These are phyloP conservation scores for Heliconius himera DNA, from an alignment of 1,140 invertebrate genomes.

Conservation along the genomic window DNA sequence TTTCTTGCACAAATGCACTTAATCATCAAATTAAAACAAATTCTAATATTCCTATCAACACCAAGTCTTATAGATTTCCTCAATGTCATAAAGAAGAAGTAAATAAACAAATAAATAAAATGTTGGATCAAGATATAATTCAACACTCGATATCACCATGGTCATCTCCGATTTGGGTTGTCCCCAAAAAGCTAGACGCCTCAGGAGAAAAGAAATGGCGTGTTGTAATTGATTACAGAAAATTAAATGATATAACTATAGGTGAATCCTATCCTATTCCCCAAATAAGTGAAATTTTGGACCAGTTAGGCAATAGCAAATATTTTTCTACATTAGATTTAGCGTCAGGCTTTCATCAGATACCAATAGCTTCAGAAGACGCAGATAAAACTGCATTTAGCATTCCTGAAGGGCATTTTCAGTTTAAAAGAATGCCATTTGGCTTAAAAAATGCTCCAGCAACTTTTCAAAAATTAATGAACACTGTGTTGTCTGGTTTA, in stretches of 20 bases:
- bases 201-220: slow-evolving; percentile 11
- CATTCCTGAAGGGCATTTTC: neutral
- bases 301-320: slow-evolving; percentile 22
- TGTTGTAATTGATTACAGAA: slow-evolving; percentile 7
- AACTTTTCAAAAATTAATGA: slow-evolving; percentile 13
- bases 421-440: slow-evolving; percentile 6
- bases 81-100: slow-evolving; percentile 45
- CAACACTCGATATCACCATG: neutral
- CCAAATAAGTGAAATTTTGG: slow-evolving; percentile 12
- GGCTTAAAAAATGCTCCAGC: neutral
- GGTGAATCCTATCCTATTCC: slow-evolving; percentile 11
- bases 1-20: slow-evolving; percentile 34
- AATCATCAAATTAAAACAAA: slow-evolving; percentile 38
- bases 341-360: slow-evolving; percentile 21
- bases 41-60: slow-evolving; percentile 37
- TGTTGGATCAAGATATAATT: slow-evolving; percentile 39
- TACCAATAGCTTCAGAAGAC: neutral
- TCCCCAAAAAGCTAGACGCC: slow-evolving; percentile 19
- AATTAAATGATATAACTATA: slow-evolving; percentile 15
- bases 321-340: slow-evolving; percentile 19
- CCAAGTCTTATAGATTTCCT: slow-evolving; percentile 45
- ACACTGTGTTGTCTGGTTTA: slow-evolving; percentile 6
- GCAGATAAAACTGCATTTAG: neutral
- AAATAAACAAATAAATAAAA: slow-evolving; percentile 41
- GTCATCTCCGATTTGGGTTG: slow-evolving; percentile 8